Conservation (phyloP, 1,140 invertebrate genomes). For the Penaeus vannamei region DNA sequence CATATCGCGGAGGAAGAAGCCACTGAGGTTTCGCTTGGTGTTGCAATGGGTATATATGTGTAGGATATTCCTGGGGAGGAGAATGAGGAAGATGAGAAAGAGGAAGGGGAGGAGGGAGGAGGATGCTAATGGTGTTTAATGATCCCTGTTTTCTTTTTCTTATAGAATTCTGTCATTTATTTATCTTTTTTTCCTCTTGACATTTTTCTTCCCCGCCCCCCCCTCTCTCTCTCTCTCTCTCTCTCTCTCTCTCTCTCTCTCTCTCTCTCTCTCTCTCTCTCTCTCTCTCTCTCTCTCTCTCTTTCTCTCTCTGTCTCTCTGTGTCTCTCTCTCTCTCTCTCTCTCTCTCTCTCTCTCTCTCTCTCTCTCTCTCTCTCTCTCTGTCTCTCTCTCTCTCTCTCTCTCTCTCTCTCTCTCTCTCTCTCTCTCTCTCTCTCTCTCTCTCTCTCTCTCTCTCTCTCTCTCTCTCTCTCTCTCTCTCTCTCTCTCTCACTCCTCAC, state of each 20-base stretch:
- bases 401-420: background rate
- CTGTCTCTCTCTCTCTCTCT: background rate
- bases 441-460: background rate
- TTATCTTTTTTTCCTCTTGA: background rate
- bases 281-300: background rate
- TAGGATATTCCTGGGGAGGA: no score
- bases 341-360: background rate
- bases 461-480: background rate
- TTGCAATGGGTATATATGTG: no score
- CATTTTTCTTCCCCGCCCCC: background rate
- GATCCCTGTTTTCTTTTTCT: background rate
- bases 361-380: background rate
- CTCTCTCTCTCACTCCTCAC: background rate
- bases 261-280: background rate
- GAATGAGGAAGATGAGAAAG: no score
- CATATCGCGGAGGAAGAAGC: no score
- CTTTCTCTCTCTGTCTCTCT: background rate
- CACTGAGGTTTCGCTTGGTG: no score
- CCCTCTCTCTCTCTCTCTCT: background rate
- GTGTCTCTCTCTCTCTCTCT: background rate
- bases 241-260: background rate
- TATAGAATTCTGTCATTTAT: background rate
- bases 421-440: background rate
- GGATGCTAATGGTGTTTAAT: background rate
- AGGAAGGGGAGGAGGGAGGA: no score